Conservation (phyloP, 1,140 invertebrate genomes). For the Mylabris phalerata region DNA sequence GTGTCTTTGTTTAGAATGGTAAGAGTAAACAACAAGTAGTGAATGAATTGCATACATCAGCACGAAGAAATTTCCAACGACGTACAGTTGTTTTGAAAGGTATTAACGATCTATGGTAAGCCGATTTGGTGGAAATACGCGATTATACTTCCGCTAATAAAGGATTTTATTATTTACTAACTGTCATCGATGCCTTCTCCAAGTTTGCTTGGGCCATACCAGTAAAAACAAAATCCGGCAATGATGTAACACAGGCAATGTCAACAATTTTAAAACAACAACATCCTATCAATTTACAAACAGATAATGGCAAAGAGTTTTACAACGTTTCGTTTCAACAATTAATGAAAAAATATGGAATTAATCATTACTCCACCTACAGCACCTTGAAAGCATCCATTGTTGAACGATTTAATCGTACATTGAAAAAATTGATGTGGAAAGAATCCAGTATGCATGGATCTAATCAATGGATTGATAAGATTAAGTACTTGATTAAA, state of each 20-base stretch:
- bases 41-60: no score
- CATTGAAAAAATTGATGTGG: constrained; percentile 40
- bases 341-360: constrained; percentile 27
- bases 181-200: constrained; percentile 36
- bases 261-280: constrained; percentile 22
- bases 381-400: constrained; percentile 38
- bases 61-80: no score
- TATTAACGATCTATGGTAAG: constrained; percentile 28
- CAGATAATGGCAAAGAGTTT: constrained; percentile 35
- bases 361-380: constrained; percentile 38
- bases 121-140: constrained; percentile 26
- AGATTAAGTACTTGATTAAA: constrained; percentile 32
- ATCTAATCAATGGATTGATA: constrained; percentile 33
- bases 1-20: no score
- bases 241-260: constrained; percentile 27
- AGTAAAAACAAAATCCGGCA: constrained; percentile 32
- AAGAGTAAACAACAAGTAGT: no score
- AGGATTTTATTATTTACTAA: constrained; percentile 31
- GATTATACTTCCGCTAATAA: constrained; percentile 25
- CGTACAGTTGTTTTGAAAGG: constrained; percentile 35
- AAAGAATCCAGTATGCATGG: constrained; percentile 38
- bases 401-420: constrained; percentile 42
- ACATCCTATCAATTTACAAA: constrained; percentile 29
- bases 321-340: constrained; percentile 27
- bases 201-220: constrained; percentile 33